A percentile compares a stretch with the other conserved stretches of the same genome.
Evolutionary conservation across 2,888 invertebrate species (phyloP).

Genomic region (Zygothrica quintamaculata): DNA sequence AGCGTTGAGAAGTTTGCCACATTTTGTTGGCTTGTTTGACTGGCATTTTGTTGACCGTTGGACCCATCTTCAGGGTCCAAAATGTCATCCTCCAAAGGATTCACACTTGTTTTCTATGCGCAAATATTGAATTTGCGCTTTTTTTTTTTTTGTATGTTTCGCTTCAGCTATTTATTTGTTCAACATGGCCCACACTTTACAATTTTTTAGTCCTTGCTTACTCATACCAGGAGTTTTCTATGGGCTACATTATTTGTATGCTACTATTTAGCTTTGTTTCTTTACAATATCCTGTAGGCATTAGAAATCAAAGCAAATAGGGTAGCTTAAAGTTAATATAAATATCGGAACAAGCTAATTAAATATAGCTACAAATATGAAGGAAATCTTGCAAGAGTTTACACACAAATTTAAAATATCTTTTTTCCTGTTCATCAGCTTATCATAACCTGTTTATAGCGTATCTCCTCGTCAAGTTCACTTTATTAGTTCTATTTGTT

Average conservation of each 20-base stretch:
- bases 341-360: no score
- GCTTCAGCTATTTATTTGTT: slow-evolving; percentile 50
- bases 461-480: neutral
- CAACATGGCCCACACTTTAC: slow-evolving; percentile 53
- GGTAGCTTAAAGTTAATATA: neutral
- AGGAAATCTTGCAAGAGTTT: no score
- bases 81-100: slow-evolving; percentile 59
- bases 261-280: slow-evolving; percentile 62
- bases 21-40: slow-evolving; percentile 53
- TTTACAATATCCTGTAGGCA: neutral
- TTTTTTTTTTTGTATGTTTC: no score
- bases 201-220: slow-evolving; percentile 56
- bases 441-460: neutral
- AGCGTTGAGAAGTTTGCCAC: slow-evolving; percentile 54
- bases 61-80: slow-evolving; percentile 49
- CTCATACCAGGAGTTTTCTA: slow-evolving; percentile 13
- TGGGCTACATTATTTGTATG: slow-evolving; percentile 26
- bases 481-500: slow-evolving; percentile 48
- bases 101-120: slow-evolving; percentile 62
- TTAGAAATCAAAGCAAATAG: slow-evolving; percentile 6
- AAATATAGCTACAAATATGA: no score
- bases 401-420: no score
- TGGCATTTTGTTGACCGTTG: slow-evolving; percentile 55
- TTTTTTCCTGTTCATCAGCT: no score
- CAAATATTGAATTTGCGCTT: slow-evolving; percentile 75